A percentile compares a stretch with the other conserved stretches of the same genome.
Conservation (phyloP, 1,140 invertebrate genomes). For the Steinernema khuongi region DNA sequence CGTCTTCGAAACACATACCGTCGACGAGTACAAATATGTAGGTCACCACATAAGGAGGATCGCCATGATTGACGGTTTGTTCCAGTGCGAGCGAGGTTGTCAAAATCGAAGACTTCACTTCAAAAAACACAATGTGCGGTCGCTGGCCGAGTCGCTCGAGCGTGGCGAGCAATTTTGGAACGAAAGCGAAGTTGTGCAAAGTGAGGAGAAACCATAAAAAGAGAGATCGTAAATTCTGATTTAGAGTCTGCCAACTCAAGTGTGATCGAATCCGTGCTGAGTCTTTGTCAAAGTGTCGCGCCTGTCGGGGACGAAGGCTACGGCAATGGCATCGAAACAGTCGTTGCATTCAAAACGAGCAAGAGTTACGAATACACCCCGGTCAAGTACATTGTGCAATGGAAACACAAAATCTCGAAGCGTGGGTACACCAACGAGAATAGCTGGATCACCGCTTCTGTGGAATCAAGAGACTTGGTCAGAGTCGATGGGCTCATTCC, state of each 20-base stretch:
- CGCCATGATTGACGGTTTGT: background rate
- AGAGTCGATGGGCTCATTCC: conserved; percentile 34
- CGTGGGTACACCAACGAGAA: conserved; percentile 28
- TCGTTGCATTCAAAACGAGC: background rate
- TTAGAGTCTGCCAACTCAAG: background rate
- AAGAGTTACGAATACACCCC: background rate
- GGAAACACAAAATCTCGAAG: conserved; percentile 27
- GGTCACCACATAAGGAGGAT: background rate
- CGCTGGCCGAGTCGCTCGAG: background rate
- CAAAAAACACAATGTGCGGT: background rate
- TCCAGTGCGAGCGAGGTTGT: background rate
- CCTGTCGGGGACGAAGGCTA: background rate
- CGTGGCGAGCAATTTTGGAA: conserved; percentile 3
- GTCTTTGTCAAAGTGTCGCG: background rate
- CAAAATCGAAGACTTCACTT: background rate
- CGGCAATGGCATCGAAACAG: conserved; percentile 1
- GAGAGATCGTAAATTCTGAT: background rate
- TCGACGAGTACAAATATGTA: conserved; percentile 15
- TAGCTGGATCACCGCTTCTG: conserved; percentile 31
- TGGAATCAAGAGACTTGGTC: conserved; percentile 24
- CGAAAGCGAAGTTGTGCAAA: conserved; percentile 6
- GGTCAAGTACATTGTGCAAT: conserved; percentile 25
- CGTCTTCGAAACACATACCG: conserved; percentile 9
- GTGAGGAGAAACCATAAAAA: too few species aligned
- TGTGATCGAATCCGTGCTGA: background rate